Evolutionary conservation across 2,888 invertebrate genomes (phyloP).

Genomic region (Alitta virens): DNA sequence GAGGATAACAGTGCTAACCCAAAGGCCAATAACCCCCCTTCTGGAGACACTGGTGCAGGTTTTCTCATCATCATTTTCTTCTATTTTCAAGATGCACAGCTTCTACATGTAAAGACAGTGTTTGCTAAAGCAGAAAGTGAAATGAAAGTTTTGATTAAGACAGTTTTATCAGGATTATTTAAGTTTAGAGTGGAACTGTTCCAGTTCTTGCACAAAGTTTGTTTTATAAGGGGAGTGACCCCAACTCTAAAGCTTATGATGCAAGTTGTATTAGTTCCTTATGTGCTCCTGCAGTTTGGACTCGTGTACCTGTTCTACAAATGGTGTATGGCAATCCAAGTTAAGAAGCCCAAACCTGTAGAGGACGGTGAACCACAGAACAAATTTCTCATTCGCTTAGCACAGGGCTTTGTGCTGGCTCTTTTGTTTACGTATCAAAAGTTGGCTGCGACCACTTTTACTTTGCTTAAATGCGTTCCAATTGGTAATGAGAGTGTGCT

Average conservation of each 20-base stretch:
- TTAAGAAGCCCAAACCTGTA: neutral
- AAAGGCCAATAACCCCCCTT: neutral
- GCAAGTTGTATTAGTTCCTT: slow-evolving; percentile 27
- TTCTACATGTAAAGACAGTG: slow-evolving; percentile 30
- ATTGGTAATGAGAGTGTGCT: slow-evolving; percentile 23
- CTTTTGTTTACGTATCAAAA: slow-evolving; percentile 31
- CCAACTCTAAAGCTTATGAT: slow-evolving; percentile 23
- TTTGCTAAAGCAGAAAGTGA: slow-evolving; percentile 13
- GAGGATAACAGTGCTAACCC: neutral
- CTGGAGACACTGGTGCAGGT: slow-evolving; percentile 19
- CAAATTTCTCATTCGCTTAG: slow-evolving; percentile 21
- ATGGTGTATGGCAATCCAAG: slow-evolving; percentile 5
- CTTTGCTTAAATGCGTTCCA: slow-evolving; percentile 30
- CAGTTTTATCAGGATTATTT: slow-evolving; percentile 25
- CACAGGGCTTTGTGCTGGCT: slow-evolving; percentile 26
- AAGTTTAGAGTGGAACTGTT: slow-evolving; percentile 29
- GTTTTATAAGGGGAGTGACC: slow-evolving; percentile 20
- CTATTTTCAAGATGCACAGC: slow-evolving; percentile 33
- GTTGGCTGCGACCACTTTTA: slow-evolving; percentile 28
- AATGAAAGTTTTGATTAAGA: slow-evolving; percentile 19
- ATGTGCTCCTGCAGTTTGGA: slow-evolving; percentile 22
- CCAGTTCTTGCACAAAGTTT: slow-evolving; percentile 27
- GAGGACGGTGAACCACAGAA: slow-evolving; percentile 2
- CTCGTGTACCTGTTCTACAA: slow-evolving; percentile 20
- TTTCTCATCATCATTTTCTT: slow-evolving; percentile 30